These are phyloP conservation scores for Limnephilus lunatus DNA, from an alignment of 2,888 invertebrate genomes.

Conservation along the genomic window DNA sequence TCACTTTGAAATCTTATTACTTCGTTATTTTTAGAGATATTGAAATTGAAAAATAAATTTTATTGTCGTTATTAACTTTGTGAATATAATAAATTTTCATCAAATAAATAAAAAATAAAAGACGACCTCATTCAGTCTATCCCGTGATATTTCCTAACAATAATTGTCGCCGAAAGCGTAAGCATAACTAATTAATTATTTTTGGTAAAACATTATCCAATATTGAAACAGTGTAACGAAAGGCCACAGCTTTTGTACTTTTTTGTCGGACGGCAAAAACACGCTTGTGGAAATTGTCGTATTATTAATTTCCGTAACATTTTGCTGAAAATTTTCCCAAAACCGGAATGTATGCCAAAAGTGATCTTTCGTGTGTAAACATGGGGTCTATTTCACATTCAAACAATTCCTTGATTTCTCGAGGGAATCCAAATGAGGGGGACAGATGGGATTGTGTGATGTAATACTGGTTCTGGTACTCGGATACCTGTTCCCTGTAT, in stretches of 20 bases:
- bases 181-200: neutral
- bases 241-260: neutral
- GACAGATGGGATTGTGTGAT: conserved; percentile 55
- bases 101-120: too few species aligned
- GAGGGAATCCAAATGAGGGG: conserved; percentile 54
- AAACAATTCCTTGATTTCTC: conserved; percentile 64
- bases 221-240: neutral
- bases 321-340: conserved; percentile 15
- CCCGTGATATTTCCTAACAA: neutral
- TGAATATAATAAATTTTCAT: too few species aligned
- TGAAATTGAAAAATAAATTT: too few species aligned
- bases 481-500: neutral
- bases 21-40: too few species aligned
- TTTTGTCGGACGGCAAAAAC: neutral
- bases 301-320: conserved; percentile 47
- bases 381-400: conserved; percentile 60
- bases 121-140: too few species aligned
- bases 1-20: too few species aligned
- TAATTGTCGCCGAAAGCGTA: neutral
- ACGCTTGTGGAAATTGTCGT: neutral
- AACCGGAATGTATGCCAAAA: conserved; percentile 48
- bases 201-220: neutral
- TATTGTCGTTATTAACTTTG: too few species aligned
- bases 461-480: neutral
- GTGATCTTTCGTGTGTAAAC: conserved; percentile 59